Evolutionary conservation across 1,140 invertebrate genomes (phyloP), one percentile per base, ranked within the genome.

Genomic region (Atta cephalotes): DNA sequence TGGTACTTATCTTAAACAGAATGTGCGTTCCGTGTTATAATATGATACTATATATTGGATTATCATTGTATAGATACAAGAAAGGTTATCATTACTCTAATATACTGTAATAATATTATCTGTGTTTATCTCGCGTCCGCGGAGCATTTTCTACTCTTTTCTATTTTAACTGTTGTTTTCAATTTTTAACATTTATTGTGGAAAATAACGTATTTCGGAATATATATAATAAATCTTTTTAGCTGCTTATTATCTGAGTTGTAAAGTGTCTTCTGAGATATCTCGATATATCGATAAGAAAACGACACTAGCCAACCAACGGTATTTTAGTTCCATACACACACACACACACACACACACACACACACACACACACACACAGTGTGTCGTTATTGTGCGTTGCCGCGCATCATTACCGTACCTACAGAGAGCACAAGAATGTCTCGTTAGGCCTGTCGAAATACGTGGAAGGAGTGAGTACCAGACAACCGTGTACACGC

Each of bases 361-460:
- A 21, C 21, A 21, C 21, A 21, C 21, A 21, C 21, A 21, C 21
- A 21, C 21, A 21, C 21, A 21, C 21, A 21, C 18, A 28, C 31
- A 58, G 68, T 70, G 76, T 68, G 28, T 77, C 56, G 58, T 68
- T n/a, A 70, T 89, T 88, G 70, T 70, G 71, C 65, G 80, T 62
- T 25, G 84, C 6, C 51, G 76, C 49, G 31, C 74, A 89, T 87
- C 88, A 63, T 78, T 85, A 76, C 25, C 60, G 82, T 39, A 65
- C 45, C 71, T 78, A 85, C 72, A 66, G 39, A 45, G 39, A 45
- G 25, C 82, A 51, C 76, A 85, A 89, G 76, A 87, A 86, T 79
- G 65, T 74, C 58, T 87, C 88, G 78, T 80, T 89, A 89, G 72
- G 78, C 45, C 68, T 60, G 65, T 87, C 63, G 87, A 88, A 85